Evolutionary conservation across 2,113 vertebrate genomes (phyloP), one percentile per base, ranked within the genome.

Genomic region (Alethe diademata): DNA sequence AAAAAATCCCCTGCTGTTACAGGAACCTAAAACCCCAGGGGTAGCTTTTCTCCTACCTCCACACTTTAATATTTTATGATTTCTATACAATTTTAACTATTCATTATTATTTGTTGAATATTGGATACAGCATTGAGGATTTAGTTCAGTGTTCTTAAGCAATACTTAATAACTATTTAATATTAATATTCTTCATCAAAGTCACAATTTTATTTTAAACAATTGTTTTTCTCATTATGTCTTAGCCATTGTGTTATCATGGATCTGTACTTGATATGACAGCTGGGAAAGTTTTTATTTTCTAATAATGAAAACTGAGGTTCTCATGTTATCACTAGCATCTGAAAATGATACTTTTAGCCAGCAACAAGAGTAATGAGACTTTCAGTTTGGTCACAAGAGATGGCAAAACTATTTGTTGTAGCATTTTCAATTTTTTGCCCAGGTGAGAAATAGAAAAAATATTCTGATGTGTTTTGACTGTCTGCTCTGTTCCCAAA

Each of bases 391-490:
- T 53, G 45, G 74, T 85, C 78, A 50, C 94, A 81, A 70, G 91
- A 95, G 81, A 91, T 65, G 51, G 50, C 36, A 81, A 92, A 91
- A 92, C 80, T 83, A 78, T 83, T 92, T 88, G 33, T 47, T 92
- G 80, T 54, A 89, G 36, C n/a, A 28, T 65, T 95, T 95, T 69
- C 84, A 91, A 50, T 71, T 72, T 95, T 95, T 92, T 93, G 33
- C 45, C n/a, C 58, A 92, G 84, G 83, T 89, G 66, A 91, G 69
- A 87, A 92, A 91, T 38, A 78, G 84, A 67, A 86, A 82, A 96
- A 93, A 66, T 91, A 85, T 87, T 90, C 69, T 87, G 84, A 85
- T 91, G 42, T 42, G 45, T 92, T 96, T 91, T 95, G 79, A 84
- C 79, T 86, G 66, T 67, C 66, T 75, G 38, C 31, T 89, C 12